Percentiles rank a stretch among this genome's conserved stretches.
These are phyloP conservation scores for Gephyroberyx darwinii DNA, from an alignment of 2,797 vertebrate species.

Conservation along the genomic window DNA sequence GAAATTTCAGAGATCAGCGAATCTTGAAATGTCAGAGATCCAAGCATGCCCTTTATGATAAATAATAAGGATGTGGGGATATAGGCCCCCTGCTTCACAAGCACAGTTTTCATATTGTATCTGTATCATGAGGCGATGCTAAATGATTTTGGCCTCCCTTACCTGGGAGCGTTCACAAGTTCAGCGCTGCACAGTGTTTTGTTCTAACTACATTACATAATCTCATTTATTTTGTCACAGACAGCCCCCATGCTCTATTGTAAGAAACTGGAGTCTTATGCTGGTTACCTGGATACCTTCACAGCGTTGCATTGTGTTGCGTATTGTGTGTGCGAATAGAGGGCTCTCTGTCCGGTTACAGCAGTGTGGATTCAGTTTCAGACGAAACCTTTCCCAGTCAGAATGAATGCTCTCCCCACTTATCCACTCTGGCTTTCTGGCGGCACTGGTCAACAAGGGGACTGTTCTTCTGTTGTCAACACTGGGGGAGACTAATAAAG, in stretches of 20 bases:
- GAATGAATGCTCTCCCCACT: conserved; percentile 46
- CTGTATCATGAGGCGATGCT: conserved; percentile 24
- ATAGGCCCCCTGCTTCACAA: conserved; percentile 12
- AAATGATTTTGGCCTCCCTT: conserved; percentile 7
- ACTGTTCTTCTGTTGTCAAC: conserved; percentile 67
- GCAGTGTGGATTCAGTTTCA: conserved; percentile 64
- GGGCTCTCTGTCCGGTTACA: conserved; percentile 60
- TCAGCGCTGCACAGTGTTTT: conserved; percentile 13
- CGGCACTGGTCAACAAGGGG: conserved; percentile 46
- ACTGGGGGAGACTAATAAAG: conserved; percentile 44
- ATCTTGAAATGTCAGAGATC: neutral
- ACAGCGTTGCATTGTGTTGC: conserved; percentile 32
- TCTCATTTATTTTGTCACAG: conserved; percentile 15
- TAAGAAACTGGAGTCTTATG: conserved; percentile 10
- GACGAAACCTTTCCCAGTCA: conserved; percentile 44
- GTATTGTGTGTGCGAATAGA: conserved; percentile 59
- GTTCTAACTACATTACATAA: conserved; percentile 20
- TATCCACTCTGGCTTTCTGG: conserved; percentile 25
- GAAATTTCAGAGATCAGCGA: neutral
- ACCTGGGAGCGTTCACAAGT: conserved; percentile 14
- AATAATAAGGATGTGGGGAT: neutral
- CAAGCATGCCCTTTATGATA: neutral
- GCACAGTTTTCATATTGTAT: conserved; percentile 38
- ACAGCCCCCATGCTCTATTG: conserved; percentile 11
- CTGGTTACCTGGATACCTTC: conserved; percentile 34